Conservation (phyloP, 2,888 invertebrate species). For the Bugula neritina region DNA sequence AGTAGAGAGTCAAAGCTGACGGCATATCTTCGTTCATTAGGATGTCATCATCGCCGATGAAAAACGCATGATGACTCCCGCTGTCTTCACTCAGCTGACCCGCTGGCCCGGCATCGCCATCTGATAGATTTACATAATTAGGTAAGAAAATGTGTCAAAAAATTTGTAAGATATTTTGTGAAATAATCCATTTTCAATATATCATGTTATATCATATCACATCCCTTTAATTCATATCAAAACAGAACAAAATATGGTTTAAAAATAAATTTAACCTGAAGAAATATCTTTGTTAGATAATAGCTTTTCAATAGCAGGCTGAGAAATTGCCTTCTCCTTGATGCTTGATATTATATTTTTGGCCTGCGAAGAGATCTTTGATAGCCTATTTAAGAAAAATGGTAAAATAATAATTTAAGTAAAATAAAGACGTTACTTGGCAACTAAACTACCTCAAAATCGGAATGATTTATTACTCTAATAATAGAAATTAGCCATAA, state of each 20-base stretch:
- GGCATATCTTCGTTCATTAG: constrained; percentile 2
- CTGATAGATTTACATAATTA: no score
- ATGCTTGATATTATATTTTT: neutral
- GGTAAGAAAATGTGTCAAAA: no score
- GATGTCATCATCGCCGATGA: constrained; percentile 18
- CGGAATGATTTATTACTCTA: no score
- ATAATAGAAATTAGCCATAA: no score
- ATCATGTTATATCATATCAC: no score
- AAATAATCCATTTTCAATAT: no score
- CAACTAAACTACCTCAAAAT: no score
- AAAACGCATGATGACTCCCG: neutral
- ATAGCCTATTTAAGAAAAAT: neutral
- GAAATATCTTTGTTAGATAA: neutral
- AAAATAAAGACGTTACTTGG: no score
- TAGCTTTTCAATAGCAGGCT: constrained; percentile 8
- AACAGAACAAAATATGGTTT: no score
- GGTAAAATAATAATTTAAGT: no score
- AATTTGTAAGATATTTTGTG: no score
- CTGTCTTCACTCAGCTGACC: constrained; percentile 1
- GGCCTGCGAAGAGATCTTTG: constrained; percentile 16
- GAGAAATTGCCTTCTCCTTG: constrained; percentile 17
- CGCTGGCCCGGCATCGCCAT: neutral
- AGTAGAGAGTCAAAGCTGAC: neutral
- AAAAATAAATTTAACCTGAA: neutral
- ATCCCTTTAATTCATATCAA: no score